Evolutionary conservation across 2,797 vertebrate species (phyloP).

Genomic region (Mallotus villosus): DNA sequence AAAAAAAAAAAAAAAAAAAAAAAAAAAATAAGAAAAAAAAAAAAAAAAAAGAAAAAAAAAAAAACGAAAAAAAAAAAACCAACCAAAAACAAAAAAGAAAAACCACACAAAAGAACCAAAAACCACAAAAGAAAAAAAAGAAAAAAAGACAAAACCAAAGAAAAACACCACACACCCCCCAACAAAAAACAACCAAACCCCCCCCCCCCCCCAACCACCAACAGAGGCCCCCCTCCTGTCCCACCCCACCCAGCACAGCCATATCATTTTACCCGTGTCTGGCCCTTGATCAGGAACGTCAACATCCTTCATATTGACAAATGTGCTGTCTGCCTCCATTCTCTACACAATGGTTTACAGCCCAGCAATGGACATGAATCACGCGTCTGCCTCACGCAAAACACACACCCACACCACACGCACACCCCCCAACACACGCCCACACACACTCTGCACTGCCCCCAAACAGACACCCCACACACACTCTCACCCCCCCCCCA

Average conservation of each 20-base stretch:
- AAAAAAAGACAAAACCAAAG: too few relatives aligned
- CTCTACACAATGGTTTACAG: slow-evolving; percentile 99
- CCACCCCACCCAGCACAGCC: slow-evolving; percentile 78
- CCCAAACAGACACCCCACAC: not conserved
- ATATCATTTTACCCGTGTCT: slow-evolving; percentile 96
- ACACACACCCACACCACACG: not conserved
- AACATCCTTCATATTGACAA: slow-evolving; percentile 99
- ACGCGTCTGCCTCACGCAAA: slow-evolving; percentile 83
- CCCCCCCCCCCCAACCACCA: slow-evolving; percentile 69
- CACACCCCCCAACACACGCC: not conserved
- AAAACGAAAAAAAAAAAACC: too few relatives aligned
- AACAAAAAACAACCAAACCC: too few relatives aligned
- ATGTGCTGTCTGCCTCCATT: slow-evolving; percentile 99
- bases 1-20: too few relatives aligned
- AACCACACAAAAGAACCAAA: too few relatives aligned
- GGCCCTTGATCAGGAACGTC: slow-evolving; percentile 98
- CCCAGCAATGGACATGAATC: slow-evolving; percentile 99
- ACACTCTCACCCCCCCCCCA: not conserved
- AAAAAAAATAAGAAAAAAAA: too few relatives aligned
- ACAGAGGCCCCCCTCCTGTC: slow-evolving; percentile 59
- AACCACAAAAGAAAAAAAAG: too few relatives aligned
- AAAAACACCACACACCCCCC: slow-evolving; percentile 40
- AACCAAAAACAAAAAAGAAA: too few relatives aligned
- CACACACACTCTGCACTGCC: not conserved
- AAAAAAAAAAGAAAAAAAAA: too few relatives aligned